Evolutionary conservation across 2,113 vertebrate species (phyloP).

Genomic region (Poeciliopsis occidentalis): DNA sequence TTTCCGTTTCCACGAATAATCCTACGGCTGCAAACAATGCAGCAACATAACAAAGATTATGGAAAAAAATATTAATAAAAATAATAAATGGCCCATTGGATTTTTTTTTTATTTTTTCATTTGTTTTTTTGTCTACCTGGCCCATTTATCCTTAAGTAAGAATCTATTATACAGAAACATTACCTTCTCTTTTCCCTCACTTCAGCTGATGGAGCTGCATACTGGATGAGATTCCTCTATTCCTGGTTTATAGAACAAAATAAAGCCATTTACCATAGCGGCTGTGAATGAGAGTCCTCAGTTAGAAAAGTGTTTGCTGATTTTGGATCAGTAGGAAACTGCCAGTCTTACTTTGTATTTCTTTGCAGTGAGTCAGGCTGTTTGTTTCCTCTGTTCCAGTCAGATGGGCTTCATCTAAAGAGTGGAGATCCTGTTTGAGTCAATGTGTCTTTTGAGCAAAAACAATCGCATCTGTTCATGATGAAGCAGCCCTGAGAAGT

Average conservation of each 20-base stretch:
- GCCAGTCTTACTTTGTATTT: not conserved
- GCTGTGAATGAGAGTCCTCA: constrained; percentile 1
- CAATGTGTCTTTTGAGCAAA: not conserved
- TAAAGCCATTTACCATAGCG: constrained; percentile 10
- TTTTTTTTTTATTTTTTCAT: constrained; percentile 4
- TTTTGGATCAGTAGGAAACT: not conserved
- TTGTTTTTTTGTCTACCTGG: not conserved
- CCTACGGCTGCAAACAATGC: constrained; percentile 27
- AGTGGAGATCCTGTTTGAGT: not conserved
- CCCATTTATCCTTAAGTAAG: constrained; percentile 4
- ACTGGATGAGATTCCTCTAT: constrained; percentile 4
- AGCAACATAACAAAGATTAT: constrained; percentile 30
- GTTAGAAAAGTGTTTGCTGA: not conserved
- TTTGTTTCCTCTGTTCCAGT: not conserved
- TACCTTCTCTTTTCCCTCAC: not conserved
- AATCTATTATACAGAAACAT: constrained; percentile 25
- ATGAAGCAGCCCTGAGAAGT: no score
- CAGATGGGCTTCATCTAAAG: not conserved
- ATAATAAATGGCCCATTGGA: constrained; percentile 13
- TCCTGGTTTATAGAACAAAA: not conserved
- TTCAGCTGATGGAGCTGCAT: constrained; percentile 16
- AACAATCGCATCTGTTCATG: no score
- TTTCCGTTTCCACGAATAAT: constrained; percentile 35
- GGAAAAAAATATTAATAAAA: not conserved
- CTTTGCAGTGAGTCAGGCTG: not conserved